Conservation (phyloP, 2,797 vertebrate species). For the Crypturellus tataupa region DNA sequence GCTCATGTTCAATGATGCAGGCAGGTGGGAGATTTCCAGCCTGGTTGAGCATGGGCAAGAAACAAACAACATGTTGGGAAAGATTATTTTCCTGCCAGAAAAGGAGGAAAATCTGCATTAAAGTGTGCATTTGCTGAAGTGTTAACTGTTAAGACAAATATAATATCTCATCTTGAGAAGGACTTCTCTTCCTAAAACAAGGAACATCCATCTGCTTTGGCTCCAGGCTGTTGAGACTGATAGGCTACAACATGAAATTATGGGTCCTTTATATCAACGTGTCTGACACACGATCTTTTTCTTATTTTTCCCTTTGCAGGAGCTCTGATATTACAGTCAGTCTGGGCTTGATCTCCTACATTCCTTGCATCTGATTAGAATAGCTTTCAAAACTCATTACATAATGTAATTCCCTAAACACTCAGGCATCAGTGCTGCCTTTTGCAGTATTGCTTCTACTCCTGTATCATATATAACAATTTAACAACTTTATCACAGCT, state of each 20-base stretch:
- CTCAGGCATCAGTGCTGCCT: fast-evolving
- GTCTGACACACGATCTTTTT: not conserved
- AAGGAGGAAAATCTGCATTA: not conserved
- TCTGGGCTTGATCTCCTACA: not conserved
- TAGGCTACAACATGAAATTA: not conserved
- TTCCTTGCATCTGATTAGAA: not conserved
- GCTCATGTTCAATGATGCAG: not conserved
- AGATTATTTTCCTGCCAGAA: not conserved
- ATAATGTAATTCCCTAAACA: not conserved
- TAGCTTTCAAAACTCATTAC: not conserved
- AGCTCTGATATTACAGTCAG: not conserved
- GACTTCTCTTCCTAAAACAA: slow-evolving; percentile 15
- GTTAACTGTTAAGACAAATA: slow-evolving; percentile 28
- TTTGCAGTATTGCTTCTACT: not conserved
- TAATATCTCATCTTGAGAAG: slow-evolving; percentile 27
- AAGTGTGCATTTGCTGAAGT: not conserved
- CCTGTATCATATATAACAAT: not conserved
- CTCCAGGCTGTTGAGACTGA: not conserved
- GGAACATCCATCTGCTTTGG: not conserved
- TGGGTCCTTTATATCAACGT: not conserved
- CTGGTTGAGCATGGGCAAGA: not conserved
- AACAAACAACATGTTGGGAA: not conserved
- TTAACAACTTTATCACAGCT: not conserved
- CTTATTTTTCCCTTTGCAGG: not conserved
- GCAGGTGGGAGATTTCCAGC: not conserved